Evolutionary conservation across 1,140 invertebrate genomes (phyloP).

Genomic region (Orchestia grillus): DNA sequence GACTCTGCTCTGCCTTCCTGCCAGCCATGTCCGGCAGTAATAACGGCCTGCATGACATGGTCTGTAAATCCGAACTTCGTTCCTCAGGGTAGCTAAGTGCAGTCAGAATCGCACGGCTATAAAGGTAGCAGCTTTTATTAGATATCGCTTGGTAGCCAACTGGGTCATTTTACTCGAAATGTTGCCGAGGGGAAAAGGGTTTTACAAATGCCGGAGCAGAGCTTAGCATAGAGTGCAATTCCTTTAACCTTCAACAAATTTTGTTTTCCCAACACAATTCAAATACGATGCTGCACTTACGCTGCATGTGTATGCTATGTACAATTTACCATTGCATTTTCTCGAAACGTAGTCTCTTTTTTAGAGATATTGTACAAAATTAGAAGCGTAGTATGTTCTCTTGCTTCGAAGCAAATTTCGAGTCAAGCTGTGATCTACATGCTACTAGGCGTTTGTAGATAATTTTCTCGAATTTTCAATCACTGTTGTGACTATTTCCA

Average conservation of each 20-base stretch:
- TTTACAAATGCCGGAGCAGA: neutral
- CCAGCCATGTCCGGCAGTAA: slow-evolving; percentile 27
- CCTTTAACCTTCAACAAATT: neutral
- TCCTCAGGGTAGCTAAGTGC: neutral
- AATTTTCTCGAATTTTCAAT: neutral
- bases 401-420: neutral
- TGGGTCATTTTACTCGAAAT: too few relatives aligned
- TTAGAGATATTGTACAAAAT: neutral
- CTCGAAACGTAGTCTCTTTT: neutral
- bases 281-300: neutral
- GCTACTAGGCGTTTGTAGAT: neutral
- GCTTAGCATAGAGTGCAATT: neutral
- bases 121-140: neutral
- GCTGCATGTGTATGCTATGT: neutral
- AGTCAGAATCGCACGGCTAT: neutral
- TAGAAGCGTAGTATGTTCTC: neutral
- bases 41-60: slow-evolving; percentile 22
- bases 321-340: neutral
- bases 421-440: neutral
- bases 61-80: neutral
- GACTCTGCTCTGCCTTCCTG: slow-evolving; percentile 44
- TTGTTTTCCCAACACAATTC: neutral
- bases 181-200: neutral
- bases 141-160: too few relatives aligned
- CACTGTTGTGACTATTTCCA: too few relatives aligned